Base-by-base conservation (phyloP, 2,113 vertebrate species). In the Anseranas semipalmata region DNA sequence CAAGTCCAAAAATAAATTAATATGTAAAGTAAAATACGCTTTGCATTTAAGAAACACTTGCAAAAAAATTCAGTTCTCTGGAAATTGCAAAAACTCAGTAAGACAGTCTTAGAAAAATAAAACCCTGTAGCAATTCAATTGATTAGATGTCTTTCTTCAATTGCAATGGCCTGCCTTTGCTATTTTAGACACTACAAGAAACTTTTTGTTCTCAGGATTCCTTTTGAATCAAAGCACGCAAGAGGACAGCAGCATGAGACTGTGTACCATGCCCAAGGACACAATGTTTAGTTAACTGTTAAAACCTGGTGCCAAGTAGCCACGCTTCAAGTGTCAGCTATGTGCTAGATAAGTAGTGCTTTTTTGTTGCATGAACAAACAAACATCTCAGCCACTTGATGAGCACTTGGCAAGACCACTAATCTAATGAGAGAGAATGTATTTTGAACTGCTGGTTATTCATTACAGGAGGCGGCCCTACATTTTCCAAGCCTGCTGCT, bases 251-350 rank as follows among this genome's bases (percentile, higher is more conserved):
- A 78, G 68, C 37, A 15, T 0, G 14, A 90, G 71, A 35, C 72
- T 50, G 18, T 10, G 75, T 45, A 56, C 28, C 55, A 53, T 37
- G 85, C 37, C 83, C 93, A 95, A 95, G 94, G 89, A 88, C 95
- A 90, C 35, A 2, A 12, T 14, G 58, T 30, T 81, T 45, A 90
- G 65, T 45, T 77, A 92, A 71, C 48, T 46, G 20, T 53, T 4
- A 73, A 70, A 65, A 76, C 25, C 37, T 75, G 45, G 52, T 46
- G 82, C 55, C 91, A 84, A 75, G 46, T 10, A 79, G 55, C 28
- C 84, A 75, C 33, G 73, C 89, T 84, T 84, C 53, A 65, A 81
- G 62, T 71, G 82, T 80, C 83, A 80, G 32, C 77, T 60, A 76
- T 4, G 58, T 80, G 82, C 74, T 41, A 68, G 89, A 58, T 89